Evolutionary conservation across 2,113 vertebrate species (phyloP), one percentile per base, ranked within the genome.

Genomic region (Triplophysa rosa): DNA sequence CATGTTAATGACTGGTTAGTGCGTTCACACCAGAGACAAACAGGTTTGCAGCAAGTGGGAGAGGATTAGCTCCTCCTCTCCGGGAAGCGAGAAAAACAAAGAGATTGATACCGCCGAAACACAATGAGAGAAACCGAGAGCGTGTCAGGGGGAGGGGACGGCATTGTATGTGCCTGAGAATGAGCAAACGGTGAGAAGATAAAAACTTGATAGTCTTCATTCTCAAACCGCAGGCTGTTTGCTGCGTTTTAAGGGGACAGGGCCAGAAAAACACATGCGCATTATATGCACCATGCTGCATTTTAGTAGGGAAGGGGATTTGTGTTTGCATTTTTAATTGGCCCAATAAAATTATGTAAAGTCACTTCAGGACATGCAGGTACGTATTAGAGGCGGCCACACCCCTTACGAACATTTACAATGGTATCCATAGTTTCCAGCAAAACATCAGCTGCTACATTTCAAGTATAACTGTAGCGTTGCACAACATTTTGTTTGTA

Each of bases 201-300:
- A 49, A 72, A 63, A 80, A 84, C 82, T 63, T 40, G 79, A 84
- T 73, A 63, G 14, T 45, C 79, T 13, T 47, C 79, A 62, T 84
- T 84, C 77, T 67, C 40, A 42, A 12, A 45, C 79, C 54, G 63
- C 67, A 16, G 79, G 73, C 49, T 58, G 45, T 72, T 74, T 74
- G 17, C 40, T n/a, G 17, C 24, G 13, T n/a, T 37, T 37, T 37
- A 37, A 37, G 33, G 33, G 40, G 73, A 54, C 6, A 2, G 62
- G 52, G 69, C 56, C 61, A 26, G 17, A 12, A 4, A 29, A 23
- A 69, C 64, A 69, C 13, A 47, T 11, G 11, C 63, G 70, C 23
- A 26, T 67, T 61, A 81, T 49, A 59, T 26, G 1, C 33, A 58
- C 26, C 52, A 16, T 26, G 13, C 23, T 13, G 67, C 58, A 23